phyloP scores from a whole-genome alignment of 2,797 vertebrate species.

The Ctenochaetus hawaiiensis region DNA sequence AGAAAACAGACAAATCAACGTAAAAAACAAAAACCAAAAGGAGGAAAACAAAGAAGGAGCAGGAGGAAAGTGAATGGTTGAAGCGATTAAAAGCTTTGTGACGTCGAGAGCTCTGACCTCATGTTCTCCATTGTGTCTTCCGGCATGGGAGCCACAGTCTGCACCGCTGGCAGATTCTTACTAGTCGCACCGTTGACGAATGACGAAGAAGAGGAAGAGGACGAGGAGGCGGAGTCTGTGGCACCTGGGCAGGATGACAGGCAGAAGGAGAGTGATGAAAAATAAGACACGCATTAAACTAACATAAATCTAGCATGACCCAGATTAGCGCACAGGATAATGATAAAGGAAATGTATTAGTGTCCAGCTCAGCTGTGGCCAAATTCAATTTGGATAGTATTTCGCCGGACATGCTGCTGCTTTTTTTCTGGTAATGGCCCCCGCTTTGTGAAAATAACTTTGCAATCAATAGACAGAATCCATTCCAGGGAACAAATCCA shows the following conservation, averaged over 20 bases:
- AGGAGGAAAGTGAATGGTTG: conserved; percentile 50
- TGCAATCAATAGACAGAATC: conserved; percentile 74
- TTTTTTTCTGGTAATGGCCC: conserved; percentile 64
- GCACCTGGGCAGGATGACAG: conserved; percentile 87
- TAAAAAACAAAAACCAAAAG: conserved; percentile 47
- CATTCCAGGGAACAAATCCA: conserved; percentile 51
- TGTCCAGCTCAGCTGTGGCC: conserved; percentile 22
- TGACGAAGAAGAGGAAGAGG: conserved; percentile 96
- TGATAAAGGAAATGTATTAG: conserved; percentile 46
- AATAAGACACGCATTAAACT: conserved; percentile 5
- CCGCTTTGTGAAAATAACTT: conserved; percentile 68
- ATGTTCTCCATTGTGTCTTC: conserved; percentile 98
- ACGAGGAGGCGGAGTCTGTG: conserved; percentile 96
- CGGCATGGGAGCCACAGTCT: conserved; percentile 98
- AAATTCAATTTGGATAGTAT: conserved; percentile 66
- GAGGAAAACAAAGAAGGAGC: conserved; percentile 31
- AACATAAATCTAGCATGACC: conserved; percentile 19
- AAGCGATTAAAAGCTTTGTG: conserved; percentile 36
- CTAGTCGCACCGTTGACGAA: conserved; percentile 99
- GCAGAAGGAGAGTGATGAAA: conserved; percentile 15
- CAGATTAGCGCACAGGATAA: conserved; percentile 29
- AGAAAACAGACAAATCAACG: conserved; percentile 64
- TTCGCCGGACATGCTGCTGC: conserved; percentile 54
- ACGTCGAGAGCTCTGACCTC: conserved; percentile 86
- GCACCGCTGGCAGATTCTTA: conserved; percentile 98